Base-by-base conservation (phyloP, 2,888 invertebrate species). In the Cremastobaeus sp. region DNA sequence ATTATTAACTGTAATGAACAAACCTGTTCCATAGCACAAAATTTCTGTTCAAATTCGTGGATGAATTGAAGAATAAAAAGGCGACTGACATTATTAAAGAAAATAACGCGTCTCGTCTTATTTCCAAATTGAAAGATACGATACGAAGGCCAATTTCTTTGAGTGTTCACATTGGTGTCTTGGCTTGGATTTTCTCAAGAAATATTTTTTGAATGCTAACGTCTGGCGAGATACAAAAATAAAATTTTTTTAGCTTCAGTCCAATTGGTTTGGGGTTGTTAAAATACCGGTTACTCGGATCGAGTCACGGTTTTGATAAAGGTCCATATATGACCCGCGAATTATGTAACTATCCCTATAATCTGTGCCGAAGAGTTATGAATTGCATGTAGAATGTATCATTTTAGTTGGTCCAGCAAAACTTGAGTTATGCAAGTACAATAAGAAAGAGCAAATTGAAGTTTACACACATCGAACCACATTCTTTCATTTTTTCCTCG, bases 361-460 rank as follows among this genome's bases (percentile, higher is more conserved):
- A 54, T 64, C 52, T 64, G 43, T 20, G 17, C 41, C 30, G 48
- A 52, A 45, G 64, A 54, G 52, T 64, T 52, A 64, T 45, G 64
- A 64, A 64, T 64, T 50, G 41, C 50, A 62, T 52, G 50, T 34
- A 54, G 52, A 64, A 54, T 43, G 64, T 64, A 64, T 64, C 45
- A 64, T 64, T 64, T 64, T 54, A 43, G 64, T 25, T 32, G 64
- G 64, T 28, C 64, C 64, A 18, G 45, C 35, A 43, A 35, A 30
- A n/a, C 17, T 14, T 17, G 41, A 41, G 34, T 35, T 30, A 35
- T 41, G 59, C 20, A 15, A 35, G 45, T 34, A 12, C 34, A 54
- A 54, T 12, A 52, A 52, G 25, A 21, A 32, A 20, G 9, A 41
- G 34, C 32, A 57, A 41, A 21, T 11, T 9, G 3, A 5, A 41